Conservation (phyloP, 2,888 invertebrate genomes). For the Ennomos quercinarius region DNA sequence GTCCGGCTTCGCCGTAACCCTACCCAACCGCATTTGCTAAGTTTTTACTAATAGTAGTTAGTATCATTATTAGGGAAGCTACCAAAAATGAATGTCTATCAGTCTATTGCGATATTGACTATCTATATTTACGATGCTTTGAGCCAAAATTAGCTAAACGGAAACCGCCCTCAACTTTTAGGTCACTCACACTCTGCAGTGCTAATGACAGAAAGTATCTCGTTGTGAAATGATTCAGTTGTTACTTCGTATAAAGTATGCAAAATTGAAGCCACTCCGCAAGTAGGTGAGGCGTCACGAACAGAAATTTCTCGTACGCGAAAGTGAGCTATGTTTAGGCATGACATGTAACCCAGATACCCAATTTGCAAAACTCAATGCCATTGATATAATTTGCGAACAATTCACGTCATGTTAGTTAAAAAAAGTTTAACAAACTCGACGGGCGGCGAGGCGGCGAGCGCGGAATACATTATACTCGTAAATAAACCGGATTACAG, state of each 20-base stretch:
- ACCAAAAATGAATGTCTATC: not conserved
- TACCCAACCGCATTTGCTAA: no score
- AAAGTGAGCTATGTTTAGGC: constrained; percentile 29
- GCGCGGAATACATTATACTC: constrained; percentile 45
- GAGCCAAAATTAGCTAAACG: not conserved
- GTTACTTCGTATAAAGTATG: not conserved
- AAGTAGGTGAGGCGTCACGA: constrained; percentile 18
- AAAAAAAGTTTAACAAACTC: constrained; percentile 45
- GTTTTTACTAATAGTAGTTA: no score
- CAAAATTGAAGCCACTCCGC: constrained; percentile 9
- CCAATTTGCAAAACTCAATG: constrained; percentile 35
- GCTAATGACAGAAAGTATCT: constrained; percentile 2
- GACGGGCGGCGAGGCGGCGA: constrained; percentile 32
- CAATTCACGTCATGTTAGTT: constrained; percentile 42
- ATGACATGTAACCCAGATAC: constrained; percentile 32
- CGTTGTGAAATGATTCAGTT: constrained; percentile 9
- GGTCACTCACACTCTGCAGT: not conserved
- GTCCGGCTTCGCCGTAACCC: no score
- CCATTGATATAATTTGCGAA: constrained; percentile 41
- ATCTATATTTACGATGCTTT: not conserved
- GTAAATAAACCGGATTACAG: constrained; percentile 52
- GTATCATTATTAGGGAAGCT: constrained; percentile 2
- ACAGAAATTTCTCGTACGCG: constrained; percentile 21
- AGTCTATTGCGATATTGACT: not conserved
- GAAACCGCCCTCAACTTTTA: constrained; percentile 1